Conservation (phyloP, 1,140 invertebrate species). For the Dolichoris vasculosae region DNA sequence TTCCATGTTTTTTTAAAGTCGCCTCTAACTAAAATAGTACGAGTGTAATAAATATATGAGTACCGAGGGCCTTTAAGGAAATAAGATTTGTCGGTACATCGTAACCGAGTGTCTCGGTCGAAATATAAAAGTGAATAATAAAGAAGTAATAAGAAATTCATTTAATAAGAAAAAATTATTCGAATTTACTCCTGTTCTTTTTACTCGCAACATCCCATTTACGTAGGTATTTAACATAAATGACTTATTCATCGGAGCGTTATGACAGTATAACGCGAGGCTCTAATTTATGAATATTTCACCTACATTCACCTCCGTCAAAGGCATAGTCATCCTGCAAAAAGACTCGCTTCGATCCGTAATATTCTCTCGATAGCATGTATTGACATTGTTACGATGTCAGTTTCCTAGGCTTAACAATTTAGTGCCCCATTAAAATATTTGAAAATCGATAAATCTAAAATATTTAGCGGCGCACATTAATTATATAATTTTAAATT, state of each 20-base stretch:
- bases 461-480: neutral
- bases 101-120: neutral
- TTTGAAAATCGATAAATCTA: neutral
- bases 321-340: neutral
- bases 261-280: slow-evolving; percentile 1
- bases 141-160: neutral
- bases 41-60: neutral
- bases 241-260: slow-evolving; percentile 13
- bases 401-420: neutral
- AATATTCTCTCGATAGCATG: neutral
- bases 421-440: neutral
- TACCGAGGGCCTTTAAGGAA: neutral
- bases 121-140: neutral
- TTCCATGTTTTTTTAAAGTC: neutral
- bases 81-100: neutral
- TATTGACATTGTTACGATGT: neutral
- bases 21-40: neutral
- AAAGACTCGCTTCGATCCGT: neutral
- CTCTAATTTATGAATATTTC: slow-evolving; percentile 33
- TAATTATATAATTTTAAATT: neutral
- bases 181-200: neutral
- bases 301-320: neutral
- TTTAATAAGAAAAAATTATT: slow-evolving; percentile 6
- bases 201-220: neutral
- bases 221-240: slow-evolving; percentile 13